Evolutionary conservation across 1,140 invertebrate species (phyloP), one percentile per base, ranked within the genome.

Genomic region (Rhizoglyphus robini): DNA sequence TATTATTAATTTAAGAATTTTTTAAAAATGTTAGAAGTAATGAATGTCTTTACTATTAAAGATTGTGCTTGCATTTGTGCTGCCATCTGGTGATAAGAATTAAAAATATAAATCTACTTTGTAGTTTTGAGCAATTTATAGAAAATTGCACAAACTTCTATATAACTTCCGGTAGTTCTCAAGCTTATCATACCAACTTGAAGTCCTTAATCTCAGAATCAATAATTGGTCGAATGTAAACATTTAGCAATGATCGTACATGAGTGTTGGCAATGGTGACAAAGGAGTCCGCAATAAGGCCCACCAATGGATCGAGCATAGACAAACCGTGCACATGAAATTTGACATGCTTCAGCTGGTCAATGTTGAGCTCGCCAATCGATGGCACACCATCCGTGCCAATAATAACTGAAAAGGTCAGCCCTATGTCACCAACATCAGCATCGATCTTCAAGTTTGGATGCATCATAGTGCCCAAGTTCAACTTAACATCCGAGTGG

Each of bases 331-430:
- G 41, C 1, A 64, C 63, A 38, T 64, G 46, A 25, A 64, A 8
- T 51, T 51, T 51, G 29, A 48, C 41, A 23, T 51, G 46, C 51
- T 64, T 51, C 13, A 64, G 32, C 29, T 64, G 46, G 20, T 64
- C 63, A 30, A 64, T 51, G 8, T 64, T 13, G 31, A 64, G 51
- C 15, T 64, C 51, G 4, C n/a, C 30, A 20, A 64, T 4, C 18
- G 5, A 1, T 18, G 27, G 46, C 41, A 30, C 38, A 2, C 47
- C 63, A 27, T 51, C 46, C 4, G 31, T n/a, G 2, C 20, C 47
- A 2, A 64, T 49, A 1, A 2, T 25, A 1, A 51, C 18, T 11
- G 23, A 18, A 29, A 49, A 30, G 13, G 23, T 57, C 1, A 64
- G 25, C 15, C 41, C 46, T 36, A 64, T 51, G 20, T 64, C 30